A percentile compares a stretch with the other conserved stretches of the same genome.
phyloP scores from a whole-genome alignment of 2,113 vertebrate species.

The Accipiter virgatus region DNA sequence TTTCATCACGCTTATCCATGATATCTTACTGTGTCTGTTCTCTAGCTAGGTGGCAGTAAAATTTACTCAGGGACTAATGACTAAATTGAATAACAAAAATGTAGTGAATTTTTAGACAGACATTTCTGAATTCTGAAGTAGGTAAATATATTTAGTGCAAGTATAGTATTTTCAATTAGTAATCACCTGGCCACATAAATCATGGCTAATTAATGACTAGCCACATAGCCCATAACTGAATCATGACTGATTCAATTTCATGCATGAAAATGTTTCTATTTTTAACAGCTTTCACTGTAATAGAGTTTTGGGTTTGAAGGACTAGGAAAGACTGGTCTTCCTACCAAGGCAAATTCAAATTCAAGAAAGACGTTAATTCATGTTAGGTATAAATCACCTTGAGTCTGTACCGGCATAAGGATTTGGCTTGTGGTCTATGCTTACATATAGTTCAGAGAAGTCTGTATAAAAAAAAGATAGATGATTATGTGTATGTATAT shows the following conservation, averaged over 20 bases:
- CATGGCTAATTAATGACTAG: neutral
- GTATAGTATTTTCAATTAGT: neutral
- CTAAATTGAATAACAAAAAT: neutral
- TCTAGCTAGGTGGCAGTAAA: neutral
- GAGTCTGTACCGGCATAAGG: neutral
- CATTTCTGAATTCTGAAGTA: neutral
- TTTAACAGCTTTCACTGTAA: neutral
- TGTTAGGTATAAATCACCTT: neutral
- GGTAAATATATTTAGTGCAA: neutral
- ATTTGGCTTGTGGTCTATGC: neutral
- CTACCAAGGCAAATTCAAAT: neutral
- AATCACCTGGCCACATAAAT: neutral
- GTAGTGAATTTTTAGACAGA: neutral
- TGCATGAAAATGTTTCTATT: neutral
- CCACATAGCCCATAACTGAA: neutral
- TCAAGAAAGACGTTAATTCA: neutral
- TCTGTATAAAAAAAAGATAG: neutral
- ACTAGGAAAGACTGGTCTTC: neutral
- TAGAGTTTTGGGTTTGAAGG: neutral
- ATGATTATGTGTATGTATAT: too few relatives aligned
- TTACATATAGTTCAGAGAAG: neutral
- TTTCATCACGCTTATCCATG: neutral
- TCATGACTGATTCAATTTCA: neutral
- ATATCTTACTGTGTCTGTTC: neutral
- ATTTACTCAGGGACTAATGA: neutral